Conservation (phyloP, 2,797 vertebrate species). For the Protosalanx chinensis region DNA sequence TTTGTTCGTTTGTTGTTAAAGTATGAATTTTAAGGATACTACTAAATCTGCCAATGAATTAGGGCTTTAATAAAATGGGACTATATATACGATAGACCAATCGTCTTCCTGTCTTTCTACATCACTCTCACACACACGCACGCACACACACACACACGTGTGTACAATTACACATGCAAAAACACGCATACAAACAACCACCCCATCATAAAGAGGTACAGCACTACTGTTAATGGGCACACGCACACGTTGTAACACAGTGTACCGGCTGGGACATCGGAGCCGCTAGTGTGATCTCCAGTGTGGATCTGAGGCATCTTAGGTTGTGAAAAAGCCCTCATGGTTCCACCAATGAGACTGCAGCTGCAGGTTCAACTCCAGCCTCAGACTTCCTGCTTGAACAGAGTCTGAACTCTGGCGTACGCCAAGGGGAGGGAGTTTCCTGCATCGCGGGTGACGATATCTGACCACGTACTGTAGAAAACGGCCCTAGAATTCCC, state of each 20-base stretch:
- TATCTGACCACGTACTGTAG: background rate
- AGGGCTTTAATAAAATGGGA: conserved; percentile 3
- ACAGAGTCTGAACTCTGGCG: background rate
- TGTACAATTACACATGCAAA: background rate
- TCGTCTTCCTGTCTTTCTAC: too few species aligned
- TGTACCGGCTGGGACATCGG: conserved; percentile 15
- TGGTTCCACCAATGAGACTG: conserved; percentile 34
- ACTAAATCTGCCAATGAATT: background rate
- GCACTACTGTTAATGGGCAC: conserved; percentile 12
- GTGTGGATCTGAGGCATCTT: conserved; percentile 51
- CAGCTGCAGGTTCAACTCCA: conserved; percentile 60
- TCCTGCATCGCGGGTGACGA: background rate
- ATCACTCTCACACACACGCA: background rate
- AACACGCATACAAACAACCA: background rate
- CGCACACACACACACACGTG: background rate
- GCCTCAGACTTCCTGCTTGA: conserved; percentile 16
- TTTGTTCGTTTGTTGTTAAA: background rate
- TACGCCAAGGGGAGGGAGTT: background rate
- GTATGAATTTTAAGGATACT: conserved; percentile 2
- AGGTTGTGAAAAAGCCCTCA: conserved; percentile 56
- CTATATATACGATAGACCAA: background rate
- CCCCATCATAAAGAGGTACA: background rate
- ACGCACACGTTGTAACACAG: conserved; percentile 30
- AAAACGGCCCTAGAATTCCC: background rate
- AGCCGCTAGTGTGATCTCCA: conserved; percentile 28